Evolutionary conservation across 1,140 invertebrate genomes (phyloP), one percentile per base, ranked within the genome.

Genomic region (Coboldia fuscipes): DNA sequence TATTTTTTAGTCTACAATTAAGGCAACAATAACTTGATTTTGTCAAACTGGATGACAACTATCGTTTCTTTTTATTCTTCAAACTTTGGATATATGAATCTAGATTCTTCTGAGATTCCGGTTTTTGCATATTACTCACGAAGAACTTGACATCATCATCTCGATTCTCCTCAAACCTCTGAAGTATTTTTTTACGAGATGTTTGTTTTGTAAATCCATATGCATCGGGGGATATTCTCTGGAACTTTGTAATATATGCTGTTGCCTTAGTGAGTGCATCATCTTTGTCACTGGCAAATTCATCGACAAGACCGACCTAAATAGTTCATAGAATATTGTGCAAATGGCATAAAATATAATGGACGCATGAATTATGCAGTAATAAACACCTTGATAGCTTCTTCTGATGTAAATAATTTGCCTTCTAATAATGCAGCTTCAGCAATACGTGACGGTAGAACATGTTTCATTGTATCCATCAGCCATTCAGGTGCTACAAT

Each of bases 221-320:
- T 0, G 72, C 76, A 35, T 62, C 24, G 12, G 60, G 57, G 30
- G 72, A 57, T 40, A 80, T 70, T 41, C 58, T 71, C 18, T 61
- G 56, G 49, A 70, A 81, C 33, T 54, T 61, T 8, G 50, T 45
- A 10, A 83, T 62, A 40, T 77, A 83, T 9, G 61, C 50, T 39
- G 70, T 63, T 39, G 74, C 72, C 49, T 70, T 74, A 1, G 48
- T 46, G 2, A 81, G 55, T 0, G 68, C 68, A 30, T 78, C 70
- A 8, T 65, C 61, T 51, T 80, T 78, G 45, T 67, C 63, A 8
- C 55, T 47, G 13, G 68, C 78, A 5, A 74, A 44, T 56, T 81
- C 75, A 60, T 88, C 82, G 8, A 88, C 65, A 1, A 88, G 48
- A n/a, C 76, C 52, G 4, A 51, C 43, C 46, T 73, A 63, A 10